Percentiles rank a stretch among this genome's conserved stretches.
These are phyloP conservation scores for Premnoplex brunnescens DNA, from an alignment of 2,797 vertebrate species.

Conservation along the genomic window DNA sequence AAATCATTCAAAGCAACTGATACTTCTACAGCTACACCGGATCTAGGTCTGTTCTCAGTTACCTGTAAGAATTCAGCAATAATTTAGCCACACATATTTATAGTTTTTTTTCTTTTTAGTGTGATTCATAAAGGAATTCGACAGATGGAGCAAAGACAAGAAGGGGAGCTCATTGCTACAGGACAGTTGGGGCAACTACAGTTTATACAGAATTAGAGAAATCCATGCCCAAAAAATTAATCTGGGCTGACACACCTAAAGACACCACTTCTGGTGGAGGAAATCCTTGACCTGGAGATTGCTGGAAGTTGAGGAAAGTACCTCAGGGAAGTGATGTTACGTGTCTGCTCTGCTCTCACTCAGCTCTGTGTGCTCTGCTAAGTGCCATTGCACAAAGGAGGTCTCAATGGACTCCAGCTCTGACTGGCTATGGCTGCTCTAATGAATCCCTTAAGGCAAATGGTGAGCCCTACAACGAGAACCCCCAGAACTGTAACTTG, in stretches of 20 bases:
- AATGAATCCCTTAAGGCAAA: background rate
- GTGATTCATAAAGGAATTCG: background rate
- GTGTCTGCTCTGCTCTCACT: background rate
- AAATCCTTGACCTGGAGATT: background rate
- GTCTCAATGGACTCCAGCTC: background rate
- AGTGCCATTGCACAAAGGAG: background rate
- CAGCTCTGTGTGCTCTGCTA: background rate
- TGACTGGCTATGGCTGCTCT: rapidly evolving
- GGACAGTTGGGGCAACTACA: background rate
- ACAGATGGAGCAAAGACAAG: background rate
- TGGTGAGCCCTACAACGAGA: background rate
- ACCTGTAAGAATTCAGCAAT: background rate
- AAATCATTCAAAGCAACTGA: background rate
- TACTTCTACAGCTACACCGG: background rate
- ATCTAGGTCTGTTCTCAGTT: background rate
- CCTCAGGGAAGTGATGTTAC: background rate
- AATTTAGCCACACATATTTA: background rate
- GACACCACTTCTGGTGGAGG: background rate
- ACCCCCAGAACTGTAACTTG: background rate
- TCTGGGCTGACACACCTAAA: background rate
- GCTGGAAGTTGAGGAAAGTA: background rate
- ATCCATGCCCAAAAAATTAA: background rate
- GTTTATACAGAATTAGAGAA: background rate
- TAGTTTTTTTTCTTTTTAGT: background rate
- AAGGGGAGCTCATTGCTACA: background rate